Conservation (phyloP, 2,113 vertebrate genomes). For the Scolopax mira region DNA sequence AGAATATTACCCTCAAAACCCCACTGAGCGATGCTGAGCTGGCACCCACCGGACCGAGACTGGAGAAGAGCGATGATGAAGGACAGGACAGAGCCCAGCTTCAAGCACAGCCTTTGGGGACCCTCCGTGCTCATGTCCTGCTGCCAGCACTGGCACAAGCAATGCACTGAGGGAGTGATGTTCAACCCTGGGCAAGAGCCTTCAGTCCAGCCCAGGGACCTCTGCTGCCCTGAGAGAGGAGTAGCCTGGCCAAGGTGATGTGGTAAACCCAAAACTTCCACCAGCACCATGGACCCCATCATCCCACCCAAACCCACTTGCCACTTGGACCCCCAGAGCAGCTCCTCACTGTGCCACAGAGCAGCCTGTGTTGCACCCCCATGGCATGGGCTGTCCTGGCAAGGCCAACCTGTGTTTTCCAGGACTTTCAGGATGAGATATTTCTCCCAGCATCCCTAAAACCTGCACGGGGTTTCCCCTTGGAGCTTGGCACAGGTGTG, state of each 20-base stretch:
- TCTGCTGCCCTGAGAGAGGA: background rate
- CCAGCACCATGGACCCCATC: background rate
- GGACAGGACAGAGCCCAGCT: background rate
- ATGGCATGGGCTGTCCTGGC: background rate
- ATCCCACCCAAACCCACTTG: background rate
- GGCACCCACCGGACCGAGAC: accelerated
- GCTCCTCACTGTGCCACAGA: background rate
- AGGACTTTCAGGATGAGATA: background rate
- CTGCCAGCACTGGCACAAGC: too few relatives aligned
- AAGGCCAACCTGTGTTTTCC: background rate
- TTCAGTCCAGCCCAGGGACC: background rate
- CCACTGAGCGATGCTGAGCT: background rate
- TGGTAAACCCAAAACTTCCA: background rate
- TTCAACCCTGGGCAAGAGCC: background rate
- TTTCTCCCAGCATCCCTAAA: background rate
- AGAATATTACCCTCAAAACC: background rate
- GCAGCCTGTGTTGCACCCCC: too few relatives aligned
- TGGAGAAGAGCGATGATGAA: accelerated
- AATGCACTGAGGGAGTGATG: accelerated
- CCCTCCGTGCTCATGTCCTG: accelerated
- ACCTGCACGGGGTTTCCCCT: accelerated
- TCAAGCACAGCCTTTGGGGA: background rate
- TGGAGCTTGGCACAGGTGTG: too few relatives aligned
- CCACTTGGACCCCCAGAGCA: background rate
- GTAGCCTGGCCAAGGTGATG: background rate